Conservation (phyloP, 2,888 invertebrate genomes). For the Rhingia campestris region DNA sequence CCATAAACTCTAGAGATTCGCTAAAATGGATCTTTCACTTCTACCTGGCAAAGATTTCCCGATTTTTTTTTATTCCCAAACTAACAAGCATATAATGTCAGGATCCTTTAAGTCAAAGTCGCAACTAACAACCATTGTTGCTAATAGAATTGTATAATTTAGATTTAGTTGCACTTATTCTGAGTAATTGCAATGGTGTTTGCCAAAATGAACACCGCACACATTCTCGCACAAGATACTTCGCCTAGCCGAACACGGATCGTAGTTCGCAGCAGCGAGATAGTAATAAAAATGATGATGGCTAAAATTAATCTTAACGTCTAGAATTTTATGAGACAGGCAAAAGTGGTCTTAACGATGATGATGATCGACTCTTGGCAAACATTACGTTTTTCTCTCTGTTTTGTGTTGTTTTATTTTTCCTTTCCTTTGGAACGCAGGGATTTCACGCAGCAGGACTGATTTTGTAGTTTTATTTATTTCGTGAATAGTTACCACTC, state of each 20-base stretch:
- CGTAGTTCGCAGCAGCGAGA: slow-evolving; percentile 30
- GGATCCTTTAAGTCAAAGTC: neutral
- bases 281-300: slow-evolving; percentile 70
- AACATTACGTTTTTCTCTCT: slow-evolving; percentile 59
- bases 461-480: slow-evolving; percentile 68
- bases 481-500: slow-evolving; percentile 69
- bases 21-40: too few species aligned
- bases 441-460: slow-evolving; percentile 70
- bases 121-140: slow-evolving; percentile 21
- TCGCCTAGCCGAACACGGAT: slow-evolving; percentile 36
- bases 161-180: slow-evolving; percentile 22
- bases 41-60: too few species aligned
- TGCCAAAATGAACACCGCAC: slow-evolving; percentile 41
- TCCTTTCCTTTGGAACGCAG: slow-evolving; percentile 33
- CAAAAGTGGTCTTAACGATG: slow-evolving; percentile 73
- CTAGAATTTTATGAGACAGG: slow-evolving; percentile 72
- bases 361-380: slow-evolving; percentile 74
- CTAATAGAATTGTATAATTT: slow-evolving; percentile 58
- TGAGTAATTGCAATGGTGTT: slow-evolving; percentile 10
- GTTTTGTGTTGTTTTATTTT: slow-evolving; percentile 6
- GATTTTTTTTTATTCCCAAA: neutral
- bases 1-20: too few species aligned
- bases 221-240: slow-evolving; percentile 48
- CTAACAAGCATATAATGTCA: neutral
- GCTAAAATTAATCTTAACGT: slow-evolving; percentile 71